Percentiles rank a stretch among this genome's conserved stretches.
Evolutionary conservation across 2,797 vertebrate species (phyloP).

Genomic region (Notoglanidium macrostoma): DNA sequence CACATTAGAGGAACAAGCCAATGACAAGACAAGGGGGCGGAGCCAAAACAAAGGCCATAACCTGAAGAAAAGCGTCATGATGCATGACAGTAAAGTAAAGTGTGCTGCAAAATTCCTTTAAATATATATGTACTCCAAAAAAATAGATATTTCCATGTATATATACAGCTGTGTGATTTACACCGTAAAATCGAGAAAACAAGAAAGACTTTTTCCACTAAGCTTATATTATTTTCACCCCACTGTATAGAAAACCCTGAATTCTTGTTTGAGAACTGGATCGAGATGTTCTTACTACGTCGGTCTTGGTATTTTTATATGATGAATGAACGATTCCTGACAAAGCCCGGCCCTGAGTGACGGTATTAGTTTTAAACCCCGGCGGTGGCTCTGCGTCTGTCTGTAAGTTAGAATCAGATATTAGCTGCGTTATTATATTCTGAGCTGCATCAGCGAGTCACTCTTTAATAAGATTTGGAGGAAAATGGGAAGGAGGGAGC

Average conservation of each 20-base stretch:
- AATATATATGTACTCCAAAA: too few species aligned
- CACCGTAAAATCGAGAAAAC: not conserved
- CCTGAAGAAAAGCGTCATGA: too few species aligned
- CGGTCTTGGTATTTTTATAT: not conserved
- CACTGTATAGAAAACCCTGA: not conserved
- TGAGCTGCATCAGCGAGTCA: not conserved
- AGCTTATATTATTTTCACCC: not conserved
- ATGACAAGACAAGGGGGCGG: not conserved
- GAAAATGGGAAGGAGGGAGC: not conserved
- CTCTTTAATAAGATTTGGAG: not conserved
- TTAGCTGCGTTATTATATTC: not conserved
- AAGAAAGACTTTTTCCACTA: not conserved
- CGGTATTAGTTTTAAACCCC: constrained; percentile 15
- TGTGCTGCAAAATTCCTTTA: too few species aligned
- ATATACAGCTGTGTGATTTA: not conserved
- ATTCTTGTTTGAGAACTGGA: not conserved
- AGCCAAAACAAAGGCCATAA: not conserved
- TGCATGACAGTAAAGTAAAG: too few species aligned
- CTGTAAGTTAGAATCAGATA: not conserved
- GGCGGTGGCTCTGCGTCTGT: not conserved
- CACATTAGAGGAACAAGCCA: not conserved
- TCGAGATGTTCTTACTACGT: not conserved
- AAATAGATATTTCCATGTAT: too few species aligned
- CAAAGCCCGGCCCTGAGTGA: not conserved
- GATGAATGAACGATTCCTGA: not conserved